Evolutionary conservation across 2,888 invertebrate genomes (phyloP).

Genomic region (Tachina fera): DNA sequence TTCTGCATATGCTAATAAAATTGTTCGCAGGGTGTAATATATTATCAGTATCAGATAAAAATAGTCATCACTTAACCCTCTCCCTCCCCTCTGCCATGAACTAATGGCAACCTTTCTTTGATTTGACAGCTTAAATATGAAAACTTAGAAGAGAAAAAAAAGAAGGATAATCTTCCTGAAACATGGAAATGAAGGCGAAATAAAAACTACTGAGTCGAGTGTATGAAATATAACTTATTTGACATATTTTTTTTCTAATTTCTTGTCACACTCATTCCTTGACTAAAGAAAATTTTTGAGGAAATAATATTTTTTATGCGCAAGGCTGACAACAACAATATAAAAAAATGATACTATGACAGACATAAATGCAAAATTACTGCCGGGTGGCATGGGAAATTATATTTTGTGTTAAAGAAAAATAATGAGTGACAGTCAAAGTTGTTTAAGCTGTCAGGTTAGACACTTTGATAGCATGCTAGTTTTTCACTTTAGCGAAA

Average conservation of each 20-base stretch:
- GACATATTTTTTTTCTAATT: slow-evolving; percentile 60
- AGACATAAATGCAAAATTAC: slow-evolving; percentile 43
- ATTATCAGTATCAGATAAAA: slow-evolving; percentile 40
- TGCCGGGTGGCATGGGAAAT: slow-evolving; percentile 15
- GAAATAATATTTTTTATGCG: slow-evolving; percentile 64
- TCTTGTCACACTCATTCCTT: slow-evolving; percentile 35
- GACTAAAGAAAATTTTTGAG: slow-evolving; percentile 65
- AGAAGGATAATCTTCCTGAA: slow-evolving; percentile 32
- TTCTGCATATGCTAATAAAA: too few species aligned
- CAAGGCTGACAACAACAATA: slow-evolving; percentile 18
- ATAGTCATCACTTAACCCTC: slow-evolving; percentile 54
- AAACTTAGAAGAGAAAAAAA: slow-evolving; percentile 28
- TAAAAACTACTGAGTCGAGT: slow-evolving; percentile 16
- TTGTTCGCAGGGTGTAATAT: background rate
- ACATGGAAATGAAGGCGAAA: slow-evolving; percentile 10
- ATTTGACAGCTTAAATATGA: slow-evolving; percentile 54
- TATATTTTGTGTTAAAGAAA: background rate
- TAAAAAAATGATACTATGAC: slow-evolving; percentile 36
- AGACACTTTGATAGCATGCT: slow-evolving; percentile 59
- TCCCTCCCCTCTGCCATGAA: slow-evolving; percentile 1
- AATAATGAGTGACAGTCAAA: slow-evolving; percentile 62
- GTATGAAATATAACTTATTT: slow-evolving; percentile 54
- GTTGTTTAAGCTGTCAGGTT: slow-evolving; percentile 72
- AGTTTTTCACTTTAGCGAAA: slow-evolving; percentile 13
- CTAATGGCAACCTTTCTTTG: slow-evolving; percentile 70